These are phyloP conservation scores for Drosophila maculinotata DNA, from an alignment of 2,888 invertebrate species.

Conservation along the genomic window DNA sequence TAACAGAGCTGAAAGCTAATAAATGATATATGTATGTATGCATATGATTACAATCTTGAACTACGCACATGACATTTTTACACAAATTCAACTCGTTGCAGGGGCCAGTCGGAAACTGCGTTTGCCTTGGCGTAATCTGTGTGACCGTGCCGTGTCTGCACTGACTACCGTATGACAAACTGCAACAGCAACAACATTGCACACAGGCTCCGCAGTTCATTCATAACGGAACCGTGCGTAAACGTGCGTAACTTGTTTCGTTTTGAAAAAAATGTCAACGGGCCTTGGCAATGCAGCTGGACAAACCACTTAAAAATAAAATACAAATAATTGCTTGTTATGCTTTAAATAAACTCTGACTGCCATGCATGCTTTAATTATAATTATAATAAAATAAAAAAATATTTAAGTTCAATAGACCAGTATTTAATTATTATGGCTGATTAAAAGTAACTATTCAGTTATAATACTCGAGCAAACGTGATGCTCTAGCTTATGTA, in stretches of 20 bases:
- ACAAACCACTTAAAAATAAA: slow-evolving; percentile 8
- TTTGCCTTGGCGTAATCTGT: too few relatives aligned
- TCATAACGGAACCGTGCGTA: slow-evolving; percentile 69
- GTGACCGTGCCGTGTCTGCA: too few relatives aligned
- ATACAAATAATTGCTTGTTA: not conserved
- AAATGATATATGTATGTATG: not conserved
- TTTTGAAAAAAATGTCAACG: slow-evolving; percentile 42
- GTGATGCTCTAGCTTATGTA: not conserved
- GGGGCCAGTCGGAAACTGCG: not conserved
- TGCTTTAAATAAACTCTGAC: not conserved
- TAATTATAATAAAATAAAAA: not conserved
- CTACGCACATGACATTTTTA: slow-evolving; percentile 32
- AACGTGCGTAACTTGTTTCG: slow-evolving; percentile 68
- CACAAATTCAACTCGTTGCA: slow-evolving; percentile 14
- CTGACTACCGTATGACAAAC: slow-evolving; percentile 28
- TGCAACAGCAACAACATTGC: slow-evolving; percentile 5
- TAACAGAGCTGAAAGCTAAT: not conserved
- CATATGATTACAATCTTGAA: slow-evolving; percentile 27
- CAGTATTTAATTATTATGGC: too few relatives aligned
- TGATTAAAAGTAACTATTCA: too few relatives aligned
- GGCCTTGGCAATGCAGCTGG: slow-evolving; percentile 34
- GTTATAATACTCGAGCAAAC: not conserved
- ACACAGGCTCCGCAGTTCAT: slow-evolving; percentile 45
- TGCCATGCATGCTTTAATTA: not conserved
- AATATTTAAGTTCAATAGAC: not conserved